Conservation (phyloP, 2,113 vertebrate species). For the Xiphias gladius region DNA sequence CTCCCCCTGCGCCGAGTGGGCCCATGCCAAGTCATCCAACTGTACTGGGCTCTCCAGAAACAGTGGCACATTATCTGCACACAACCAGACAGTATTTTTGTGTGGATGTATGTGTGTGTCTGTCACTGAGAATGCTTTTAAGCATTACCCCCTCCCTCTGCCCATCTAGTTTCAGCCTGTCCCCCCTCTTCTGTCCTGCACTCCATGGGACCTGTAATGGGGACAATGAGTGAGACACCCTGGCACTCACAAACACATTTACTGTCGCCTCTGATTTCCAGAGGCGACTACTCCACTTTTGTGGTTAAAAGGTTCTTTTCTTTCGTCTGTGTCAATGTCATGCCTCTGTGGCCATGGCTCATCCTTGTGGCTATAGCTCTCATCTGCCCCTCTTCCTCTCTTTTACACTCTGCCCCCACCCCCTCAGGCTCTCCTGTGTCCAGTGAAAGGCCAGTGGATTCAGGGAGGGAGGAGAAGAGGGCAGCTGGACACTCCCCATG, state of each 20-base stretch:
- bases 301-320: constrained; percentile 81
- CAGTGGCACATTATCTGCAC: constrained; percentile 68
- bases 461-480: constrained; percentile 60
- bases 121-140: constrained; percentile 75
- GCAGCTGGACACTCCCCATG: constrained; percentile 83
- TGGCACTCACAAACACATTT: constrained; percentile 74
- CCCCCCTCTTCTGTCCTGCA: constrained; percentile 35
- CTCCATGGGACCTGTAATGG: constrained; percentile 65
- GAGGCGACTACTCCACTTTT: constrained; percentile 78
- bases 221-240: constrained; percentile 75
- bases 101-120: constrained; percentile 59
- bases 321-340: constrained; percentile 77
- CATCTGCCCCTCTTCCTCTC: constrained; percentile 63
- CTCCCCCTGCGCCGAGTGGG: constrained; percentile 73
- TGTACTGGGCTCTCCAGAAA: constrained; percentile 68
- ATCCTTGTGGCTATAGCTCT: constrained; percentile 74
- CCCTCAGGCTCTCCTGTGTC: constrained; percentile 78
- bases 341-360: constrained; percentile 73
- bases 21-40: constrained; percentile 83
- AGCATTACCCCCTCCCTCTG: constrained; percentile 38
- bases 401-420: constrained; percentile 55
- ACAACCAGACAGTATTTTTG: constrained; percentile 39
- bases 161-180: constrained; percentile 32
- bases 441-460: constrained; percentile 83
- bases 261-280: constrained; percentile 78